Conservation (phyloP, 2,113 vertebrate genomes). For the Odontophorus gujanensis region DNA sequence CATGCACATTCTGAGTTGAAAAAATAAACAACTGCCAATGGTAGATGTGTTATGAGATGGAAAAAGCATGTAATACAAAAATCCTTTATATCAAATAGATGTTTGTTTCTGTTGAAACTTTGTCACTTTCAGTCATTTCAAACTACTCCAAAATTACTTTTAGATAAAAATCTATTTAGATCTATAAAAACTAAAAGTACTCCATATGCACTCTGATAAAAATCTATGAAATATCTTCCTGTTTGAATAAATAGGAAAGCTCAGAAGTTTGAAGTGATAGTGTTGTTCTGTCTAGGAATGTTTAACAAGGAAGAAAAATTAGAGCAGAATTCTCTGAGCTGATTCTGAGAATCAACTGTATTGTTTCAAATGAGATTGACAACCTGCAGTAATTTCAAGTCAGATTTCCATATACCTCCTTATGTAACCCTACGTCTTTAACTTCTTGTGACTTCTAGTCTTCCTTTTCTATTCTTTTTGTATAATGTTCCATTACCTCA, state of each 20-base stretch:
- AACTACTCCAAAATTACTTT: not conserved
- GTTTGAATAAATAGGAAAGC: not conserved
- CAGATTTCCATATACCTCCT: not conserved
- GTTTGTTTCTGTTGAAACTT: not conserved
- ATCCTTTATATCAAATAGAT: not conserved
- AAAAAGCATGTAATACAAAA: not conserved
- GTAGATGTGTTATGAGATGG: not conserved
- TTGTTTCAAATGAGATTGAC: not conserved
- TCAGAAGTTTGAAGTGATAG: not conserved
- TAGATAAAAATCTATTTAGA: not conserved
- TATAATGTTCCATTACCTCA: not conserved
- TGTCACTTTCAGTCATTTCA: not conserved
- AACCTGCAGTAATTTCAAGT: not conserved
- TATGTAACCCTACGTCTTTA: not conserved
- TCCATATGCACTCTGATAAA: not conserved
- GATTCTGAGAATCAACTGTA: not conserved
- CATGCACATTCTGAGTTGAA: fast-evolving
- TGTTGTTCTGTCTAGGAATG: not conserved
- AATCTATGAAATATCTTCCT: not conserved
- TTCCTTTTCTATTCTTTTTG: not conserved
- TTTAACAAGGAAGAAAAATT: not conserved
- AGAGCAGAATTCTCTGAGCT: not conserved
- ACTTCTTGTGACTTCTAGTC: not conserved
- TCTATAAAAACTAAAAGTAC: not conserved
- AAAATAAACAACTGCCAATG: not conserved